Percentiles rank a stretch among this genome's conserved stretches.
phyloP scores from a whole-genome alignment of 2,113 vertebrate species.

The Picathartes gymnocephalus region DNA sequence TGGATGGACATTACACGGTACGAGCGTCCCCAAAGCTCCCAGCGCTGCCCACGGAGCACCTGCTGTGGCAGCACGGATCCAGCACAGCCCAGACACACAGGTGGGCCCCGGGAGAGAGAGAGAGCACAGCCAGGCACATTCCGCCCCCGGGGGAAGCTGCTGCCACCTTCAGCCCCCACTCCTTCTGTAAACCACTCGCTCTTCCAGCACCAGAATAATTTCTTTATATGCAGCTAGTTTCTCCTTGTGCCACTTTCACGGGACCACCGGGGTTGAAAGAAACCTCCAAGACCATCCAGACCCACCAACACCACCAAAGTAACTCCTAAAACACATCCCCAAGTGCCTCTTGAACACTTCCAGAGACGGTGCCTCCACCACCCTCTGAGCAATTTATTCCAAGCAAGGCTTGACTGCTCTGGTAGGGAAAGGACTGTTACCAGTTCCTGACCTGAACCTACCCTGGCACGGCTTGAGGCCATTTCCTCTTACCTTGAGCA shows the following conservation, averaged over 20 bases:
- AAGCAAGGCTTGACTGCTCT: not conserved
- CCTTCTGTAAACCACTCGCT: accelerated
- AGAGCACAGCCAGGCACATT: not conserved
- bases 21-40: accelerated
- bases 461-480: not conserved
- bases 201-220: accelerated
- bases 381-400: not conserved
- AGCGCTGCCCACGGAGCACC: accelerated
- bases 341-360: too few relatives aligned
- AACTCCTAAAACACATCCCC: not conserved
- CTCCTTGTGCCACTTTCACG: not conserved
- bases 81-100: accelerated
- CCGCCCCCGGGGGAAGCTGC: not conserved
- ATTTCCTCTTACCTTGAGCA: not conserved
- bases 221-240: too few relatives aligned
- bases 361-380: not conserved
- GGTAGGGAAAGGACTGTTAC: accelerated
- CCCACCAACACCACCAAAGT: not conserved
- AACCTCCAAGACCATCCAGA: not conserved
- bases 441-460: not conserved
- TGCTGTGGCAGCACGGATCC: accelerated
- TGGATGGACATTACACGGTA: accelerated
- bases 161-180: not conserved
- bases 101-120: not conserved
- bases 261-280: not conserved